Percentiles rank a stretch among this genome's conserved stretches.
Conservation (phyloP, 1,140 invertebrate species). For the Bradysia coprophila region DNA sequence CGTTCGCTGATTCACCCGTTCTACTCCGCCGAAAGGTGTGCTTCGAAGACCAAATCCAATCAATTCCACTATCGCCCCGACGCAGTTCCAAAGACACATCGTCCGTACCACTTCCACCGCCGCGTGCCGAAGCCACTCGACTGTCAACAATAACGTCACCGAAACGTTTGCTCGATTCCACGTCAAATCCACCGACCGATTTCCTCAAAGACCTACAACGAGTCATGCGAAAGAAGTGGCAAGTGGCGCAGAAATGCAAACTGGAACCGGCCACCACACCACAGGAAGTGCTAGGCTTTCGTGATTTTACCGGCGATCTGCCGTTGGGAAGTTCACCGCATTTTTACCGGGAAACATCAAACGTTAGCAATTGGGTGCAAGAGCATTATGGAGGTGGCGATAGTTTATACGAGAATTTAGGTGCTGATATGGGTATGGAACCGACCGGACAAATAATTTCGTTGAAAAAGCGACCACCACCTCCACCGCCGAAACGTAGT, state of each 20-base stretch:
- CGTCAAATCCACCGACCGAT: slow-evolving; percentile 56
- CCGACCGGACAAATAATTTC: slow-evolving; percentile 7
- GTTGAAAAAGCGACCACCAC: slow-evolving; percentile 43
- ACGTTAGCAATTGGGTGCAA: slow-evolving; percentile 77
- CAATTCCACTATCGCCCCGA: slow-evolving; percentile 5
- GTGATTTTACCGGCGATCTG: slow-evolving; percentile 35
- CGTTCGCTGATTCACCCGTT: slow-evolving; percentile 22
- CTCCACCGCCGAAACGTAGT: slow-evolving; percentile 57
- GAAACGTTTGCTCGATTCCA: slow-evolving; percentile 48
- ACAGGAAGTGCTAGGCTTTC: slow-evolving; percentile 76
- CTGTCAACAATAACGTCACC: slow-evolving; percentile 31
- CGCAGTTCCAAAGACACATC: slow-evolving; percentile 8
- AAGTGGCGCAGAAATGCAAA: slow-evolving; percentile 81
- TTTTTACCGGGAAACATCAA: slow-evolving; percentile 56
- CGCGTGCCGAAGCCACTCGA: slow-evolving; percentile 48
- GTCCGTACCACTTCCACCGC: slow-evolving; percentile 41
- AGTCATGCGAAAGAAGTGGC: slow-evolving; percentile 88
- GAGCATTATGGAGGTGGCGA: slow-evolving; percentile 53
- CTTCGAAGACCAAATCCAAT: slow-evolving; percentile 16
- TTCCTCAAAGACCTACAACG: slow-evolving; percentile 75
- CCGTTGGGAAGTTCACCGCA: slow-evolving; percentile 17
- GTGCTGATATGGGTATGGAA: slow-evolving; percentile 4
- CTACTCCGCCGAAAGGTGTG: slow-evolving; percentile 21
- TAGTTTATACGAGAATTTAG: slow-evolving; percentile 22
- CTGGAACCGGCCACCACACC: slow-evolving; percentile 65